phyloP scores from a whole-genome alignment of 2,888 invertebrate genomes.

The Pharmacophagus antenor region DNA sequence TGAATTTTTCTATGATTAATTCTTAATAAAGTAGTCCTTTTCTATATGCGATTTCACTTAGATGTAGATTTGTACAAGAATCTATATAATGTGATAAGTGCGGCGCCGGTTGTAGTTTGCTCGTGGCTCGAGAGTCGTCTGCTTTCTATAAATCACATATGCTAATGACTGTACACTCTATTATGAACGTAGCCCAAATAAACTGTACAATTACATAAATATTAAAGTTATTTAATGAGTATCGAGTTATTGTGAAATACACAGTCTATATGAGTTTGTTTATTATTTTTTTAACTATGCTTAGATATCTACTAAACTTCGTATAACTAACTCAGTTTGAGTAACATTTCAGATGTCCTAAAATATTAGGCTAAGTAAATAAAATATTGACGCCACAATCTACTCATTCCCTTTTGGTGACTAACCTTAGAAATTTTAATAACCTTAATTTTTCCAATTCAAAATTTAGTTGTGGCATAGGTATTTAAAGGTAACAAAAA shows the following conservation, averaged over 20 bases:
- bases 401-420: no score
- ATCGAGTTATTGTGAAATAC: not conserved
- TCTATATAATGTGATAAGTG: conserved; percentile 16
- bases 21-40: not conserved
- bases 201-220: not conserved
- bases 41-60: conserved; percentile 6
- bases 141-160: conserved; percentile 32
- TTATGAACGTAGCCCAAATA: not conserved
- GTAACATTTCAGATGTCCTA: no score
- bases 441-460: not conserved
- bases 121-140: not conserved
- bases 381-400: no score
- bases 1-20: conserved; percentile 6
- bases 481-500: not conserved
- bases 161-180: not conserved
- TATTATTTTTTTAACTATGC: no score
- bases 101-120: conserved; percentile 25
- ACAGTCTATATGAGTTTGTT: not conserved
- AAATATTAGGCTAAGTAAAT: no score
- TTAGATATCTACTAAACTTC: no score
- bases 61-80: conserved; percentile 17
- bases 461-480: no score
- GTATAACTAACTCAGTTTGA: no score
- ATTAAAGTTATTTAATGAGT: not conserved
- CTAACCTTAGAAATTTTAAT: no score